A percentile compares a stretch with the other conserved stretches of the same genome.
These are phyloP conservation scores for Ceratina japonica DNA, from an alignment of 1,140 invertebrate genomes.

Conservation along the genomic window DNA sequence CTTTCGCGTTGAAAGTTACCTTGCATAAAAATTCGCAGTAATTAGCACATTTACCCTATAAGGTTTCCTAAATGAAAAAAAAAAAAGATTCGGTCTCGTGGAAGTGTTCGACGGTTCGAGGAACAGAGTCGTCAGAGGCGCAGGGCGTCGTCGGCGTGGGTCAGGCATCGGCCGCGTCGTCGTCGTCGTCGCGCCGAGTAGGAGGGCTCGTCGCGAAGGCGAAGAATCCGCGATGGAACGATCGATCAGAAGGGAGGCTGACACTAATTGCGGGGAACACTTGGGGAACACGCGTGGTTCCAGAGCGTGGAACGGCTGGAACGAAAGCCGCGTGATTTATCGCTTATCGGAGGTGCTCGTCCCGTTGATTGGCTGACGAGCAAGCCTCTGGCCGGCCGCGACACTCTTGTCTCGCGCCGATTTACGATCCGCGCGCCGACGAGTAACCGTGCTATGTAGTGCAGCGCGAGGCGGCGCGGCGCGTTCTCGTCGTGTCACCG, in stretches of 20 bases:
- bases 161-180: slow-evolving; percentile 40
- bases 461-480: slow-evolving; percentile 5
- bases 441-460: slow-evolving; percentile 32
- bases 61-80: too few species aligned
- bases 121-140: slow-evolving; percentile 63
- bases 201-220: slow-evolving; percentile 39
- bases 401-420: slow-evolving; percentile 62
- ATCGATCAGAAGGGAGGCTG: slow-evolving; percentile 72
- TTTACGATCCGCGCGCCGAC: slow-evolving; percentile 64
- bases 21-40: too few species aligned
- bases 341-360: slow-evolving; percentile 68
- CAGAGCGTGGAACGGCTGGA: slow-evolving; percentile 61
- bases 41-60: too few species aligned
- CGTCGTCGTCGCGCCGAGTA: slow-evolving; percentile 21
- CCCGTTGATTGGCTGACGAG: slow-evolving; percentile 69
- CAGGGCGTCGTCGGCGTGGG: slow-evolving; percentile 39
- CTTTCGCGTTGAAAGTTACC: too few species aligned
- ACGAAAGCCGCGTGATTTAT: slow-evolving; percentile 72
- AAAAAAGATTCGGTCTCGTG: too few species aligned
- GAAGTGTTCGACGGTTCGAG: slow-evolving; percentile 46
- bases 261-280: slow-evolving; percentile 74
- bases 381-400: slow-evolving; percentile 58
- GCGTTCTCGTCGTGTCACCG: slow-evolving; percentile 25
- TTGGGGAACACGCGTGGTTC: slow-evolving; percentile 69
- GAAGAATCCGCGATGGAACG: slow-evolving; percentile 65